Percentiles rank a stretch among this genome's conserved stretches.
These are phyloP conservation scores for Drosophila aldrichi DNA, from an alignment of 2,888 invertebrate genomes.

Conservation along the genomic window DNA sequence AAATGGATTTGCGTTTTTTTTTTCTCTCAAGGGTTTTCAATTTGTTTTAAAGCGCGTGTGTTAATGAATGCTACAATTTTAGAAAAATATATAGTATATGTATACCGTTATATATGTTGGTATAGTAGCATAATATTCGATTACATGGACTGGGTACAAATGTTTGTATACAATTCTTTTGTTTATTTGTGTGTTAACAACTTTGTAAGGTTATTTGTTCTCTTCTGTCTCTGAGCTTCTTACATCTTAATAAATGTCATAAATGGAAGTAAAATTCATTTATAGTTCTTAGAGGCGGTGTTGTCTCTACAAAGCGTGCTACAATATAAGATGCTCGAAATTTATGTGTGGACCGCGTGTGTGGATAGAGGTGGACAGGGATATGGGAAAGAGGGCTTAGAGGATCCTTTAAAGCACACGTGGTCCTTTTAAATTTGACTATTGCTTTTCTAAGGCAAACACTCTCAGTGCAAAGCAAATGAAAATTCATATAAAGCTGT, in stretches of 20 bases:
- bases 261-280: constrained; percentile 75
- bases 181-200: constrained; percentile 45
- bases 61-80: constrained; percentile 57
- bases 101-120: constrained; percentile 57
- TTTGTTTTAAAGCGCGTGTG: constrained; percentile 56
- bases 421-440: constrained; percentile 15
- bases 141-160: constrained; percentile 80
- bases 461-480: constrained; percentile 34
- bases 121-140: constrained; percentile 72
- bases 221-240: constrained; percentile 35
- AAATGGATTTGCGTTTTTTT: constrained; percentile 43
- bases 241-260: constrained; percentile 63
- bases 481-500: constrained; percentile 29
- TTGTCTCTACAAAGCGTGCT: constrained; percentile 38
- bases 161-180: constrained; percentile 72
- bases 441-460: constrained; percentile 36
- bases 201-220: constrained; percentile 23
- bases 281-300: constrained; percentile 49
- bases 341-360: constrained; percentile 11
- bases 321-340: constrained; percentile 23
- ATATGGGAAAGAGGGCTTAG: not conserved
- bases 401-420: not conserved
- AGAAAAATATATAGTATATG: constrained; percentile 73
- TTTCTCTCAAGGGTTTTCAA: constrained; percentile 22
- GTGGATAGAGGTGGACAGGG: not conserved